These are phyloP conservation scores for Sialia sialis DNA, from an alignment of 2,113 vertebrate species.

Conservation along the genomic window DNA sequence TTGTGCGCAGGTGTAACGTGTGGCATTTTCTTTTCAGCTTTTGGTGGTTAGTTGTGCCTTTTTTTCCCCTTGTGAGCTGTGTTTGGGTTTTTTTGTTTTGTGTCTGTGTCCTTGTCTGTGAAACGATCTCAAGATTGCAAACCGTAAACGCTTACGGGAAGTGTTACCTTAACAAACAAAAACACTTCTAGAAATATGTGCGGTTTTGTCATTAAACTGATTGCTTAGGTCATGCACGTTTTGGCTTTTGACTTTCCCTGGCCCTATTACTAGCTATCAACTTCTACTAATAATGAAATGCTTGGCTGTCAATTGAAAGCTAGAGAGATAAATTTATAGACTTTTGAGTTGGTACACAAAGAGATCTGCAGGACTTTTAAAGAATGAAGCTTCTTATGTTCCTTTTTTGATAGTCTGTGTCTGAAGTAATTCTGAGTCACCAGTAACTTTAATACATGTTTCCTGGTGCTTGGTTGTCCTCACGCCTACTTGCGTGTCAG, in stretches of 20 bases:
- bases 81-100: slow-evolving; percentile 78
- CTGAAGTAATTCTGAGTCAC: neutral
- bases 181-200: neutral
- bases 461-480: slow-evolving; percentile 30
- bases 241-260: slow-evolving; percentile 74
- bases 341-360: neutral
- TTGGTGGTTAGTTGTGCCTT: slow-evolving; percentile 72
- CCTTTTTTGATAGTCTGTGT: neutral
- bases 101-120: slow-evolving; percentile 70
- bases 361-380: neutral
- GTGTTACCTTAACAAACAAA: slow-evolving; percentile 48
- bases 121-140: slow-evolving; percentile 92
- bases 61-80: slow-evolving; percentile 59
- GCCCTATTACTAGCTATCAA: neutral
- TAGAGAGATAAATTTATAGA: neutral
- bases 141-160: slow-evolving; percentile 65
- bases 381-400: neutral
- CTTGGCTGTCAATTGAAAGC: neutral
- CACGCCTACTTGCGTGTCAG: neutral
- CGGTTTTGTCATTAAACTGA: slow-evolving; percentile 41
- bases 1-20: slow-evolving; percentile 57
- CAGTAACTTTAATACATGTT: neutral
- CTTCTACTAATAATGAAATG: neutral
- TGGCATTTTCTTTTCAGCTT: slow-evolving; percentile 79
- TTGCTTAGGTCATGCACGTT: slow-evolving; percentile 40